Evolutionary conservation across 2,797 vertebrate genomes (phyloP).

Genomic region (Aselliscus stoliczkanus): DNA sequence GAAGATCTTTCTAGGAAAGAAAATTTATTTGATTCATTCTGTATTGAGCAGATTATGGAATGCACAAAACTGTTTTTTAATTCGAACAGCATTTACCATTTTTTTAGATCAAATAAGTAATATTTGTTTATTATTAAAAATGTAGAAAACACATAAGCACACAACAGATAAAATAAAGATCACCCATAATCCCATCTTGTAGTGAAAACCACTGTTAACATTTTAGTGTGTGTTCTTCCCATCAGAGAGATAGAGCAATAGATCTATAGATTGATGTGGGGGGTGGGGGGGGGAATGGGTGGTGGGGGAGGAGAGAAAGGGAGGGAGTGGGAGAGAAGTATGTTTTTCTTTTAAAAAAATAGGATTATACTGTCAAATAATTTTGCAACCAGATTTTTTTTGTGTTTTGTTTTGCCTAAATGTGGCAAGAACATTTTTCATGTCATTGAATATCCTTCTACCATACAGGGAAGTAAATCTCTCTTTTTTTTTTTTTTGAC

Average conservation of each 20-base stretch:
- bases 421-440: neutral
- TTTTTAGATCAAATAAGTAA: conserved; percentile 6
- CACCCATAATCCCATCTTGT: neutral
- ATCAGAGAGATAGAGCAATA: neutral
- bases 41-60: neutral
- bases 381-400: neutral
- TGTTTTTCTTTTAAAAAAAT: neutral
- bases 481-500: conserved; percentile 55
- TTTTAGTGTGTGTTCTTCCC: neutral
- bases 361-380: neutral
- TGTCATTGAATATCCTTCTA: neutral
- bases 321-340: neutral
- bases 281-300: too few species aligned
- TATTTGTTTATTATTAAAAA: neutral
- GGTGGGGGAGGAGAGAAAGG: too few species aligned
- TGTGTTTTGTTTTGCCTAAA: neutral
- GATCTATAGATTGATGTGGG: neutral
- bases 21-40: neutral
- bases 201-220: neutral
- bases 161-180: neutral
- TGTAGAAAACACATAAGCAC: neutral
- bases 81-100: neutral
- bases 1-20: neutral
- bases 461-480: neutral
- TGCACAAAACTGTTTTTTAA: neutral